Base-by-base conservation (phyloP, 1,140 invertebrate species). In the Drosophila ambigua region DNA sequence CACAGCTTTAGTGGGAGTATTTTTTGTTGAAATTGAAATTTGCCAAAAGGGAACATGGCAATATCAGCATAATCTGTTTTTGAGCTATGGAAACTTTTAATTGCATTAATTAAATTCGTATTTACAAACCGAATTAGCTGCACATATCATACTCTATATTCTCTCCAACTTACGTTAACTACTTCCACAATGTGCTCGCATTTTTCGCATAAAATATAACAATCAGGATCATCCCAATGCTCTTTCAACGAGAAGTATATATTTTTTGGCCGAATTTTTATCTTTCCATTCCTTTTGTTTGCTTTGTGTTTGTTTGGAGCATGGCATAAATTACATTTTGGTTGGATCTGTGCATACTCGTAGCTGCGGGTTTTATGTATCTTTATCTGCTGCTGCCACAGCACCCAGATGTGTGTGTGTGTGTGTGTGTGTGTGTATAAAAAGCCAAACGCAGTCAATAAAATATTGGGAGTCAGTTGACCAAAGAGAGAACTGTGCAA, bases 391-490 rank as follows among this genome's bases (percentile, higher is more conserved):
- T 2, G n/a, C 54, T 41, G 48, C 41, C 43, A 4, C 23, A 6
- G 49, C 39, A 31, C 44, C 39, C 28, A 59, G 28, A 48, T 8
- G 2, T 62, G 8, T 68, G 23, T 50, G 7, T 6, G 7, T n/a
- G n/a, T n/a, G n/a, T 9, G 2, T 8, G 24, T 6, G 7, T 26
- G 2, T 35, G 52, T 52, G 52, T 59, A 53, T 51, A 69, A 74
- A 67, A 66, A 74, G 28, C 49, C 43, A 65, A 57, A 52, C 43
- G 45, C 20, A 44, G 24, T 52, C 77, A 76, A 76, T 80, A 74
- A 77, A 74, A 81, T 78, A 81, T 84, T 84, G 73, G 80, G 52
- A 68, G 67, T 63, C 63, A 63, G 63, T 51, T 72, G 58, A 71
- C 69, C 66, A 53, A 63, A 44, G 41, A 23, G 50, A 65, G 58